Evolutionary conservation across 2,888 invertebrate species (phyloP).

Genomic region (Folsomia candida): DNA sequence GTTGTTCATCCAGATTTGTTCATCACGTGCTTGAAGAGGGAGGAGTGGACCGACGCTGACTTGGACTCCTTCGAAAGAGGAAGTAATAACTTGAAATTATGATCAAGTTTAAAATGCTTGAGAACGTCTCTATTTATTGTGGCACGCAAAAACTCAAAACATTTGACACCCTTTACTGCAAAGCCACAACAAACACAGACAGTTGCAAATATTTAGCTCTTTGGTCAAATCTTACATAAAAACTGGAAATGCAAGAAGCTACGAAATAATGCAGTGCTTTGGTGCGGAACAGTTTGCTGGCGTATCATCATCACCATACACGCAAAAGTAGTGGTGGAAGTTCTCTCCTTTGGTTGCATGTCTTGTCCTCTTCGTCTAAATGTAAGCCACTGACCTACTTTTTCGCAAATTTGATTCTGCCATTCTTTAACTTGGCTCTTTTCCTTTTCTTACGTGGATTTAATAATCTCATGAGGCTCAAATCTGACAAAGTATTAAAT

Average conservation of each 20-base stretch:
- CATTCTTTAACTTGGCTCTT: background rate
- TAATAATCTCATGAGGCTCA: too few relatives aligned
- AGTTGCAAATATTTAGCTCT: background rate
- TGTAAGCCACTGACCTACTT: conserved; percentile 21
- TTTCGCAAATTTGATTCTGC: conserved; percentile 19
- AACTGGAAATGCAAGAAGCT: background rate
- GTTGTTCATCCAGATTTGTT: too few relatives aligned
- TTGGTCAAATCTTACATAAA: background rate
- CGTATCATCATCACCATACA: too few relatives aligned
- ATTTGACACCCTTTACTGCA: background rate
- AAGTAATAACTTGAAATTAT: too few relatives aligned
- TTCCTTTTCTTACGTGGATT: too few relatives aligned
- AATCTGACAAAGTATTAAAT: too few relatives aligned
- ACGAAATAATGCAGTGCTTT: background rate
- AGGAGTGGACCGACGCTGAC: background rate
- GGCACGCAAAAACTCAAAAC: background rate
- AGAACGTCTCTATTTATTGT: background rate
- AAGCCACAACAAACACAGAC: background rate
- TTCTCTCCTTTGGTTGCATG: background rate
- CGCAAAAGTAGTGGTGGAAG: background rate
- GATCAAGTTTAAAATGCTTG: background rate
- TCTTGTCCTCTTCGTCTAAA: conserved; percentile 10
- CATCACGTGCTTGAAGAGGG: too few relatives aligned
- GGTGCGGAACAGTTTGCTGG: too few relatives aligned
- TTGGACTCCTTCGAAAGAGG: background rate